Conservation (phyloP, 2,888 invertebrate genomes). For the Furcula furcula region DNA sequence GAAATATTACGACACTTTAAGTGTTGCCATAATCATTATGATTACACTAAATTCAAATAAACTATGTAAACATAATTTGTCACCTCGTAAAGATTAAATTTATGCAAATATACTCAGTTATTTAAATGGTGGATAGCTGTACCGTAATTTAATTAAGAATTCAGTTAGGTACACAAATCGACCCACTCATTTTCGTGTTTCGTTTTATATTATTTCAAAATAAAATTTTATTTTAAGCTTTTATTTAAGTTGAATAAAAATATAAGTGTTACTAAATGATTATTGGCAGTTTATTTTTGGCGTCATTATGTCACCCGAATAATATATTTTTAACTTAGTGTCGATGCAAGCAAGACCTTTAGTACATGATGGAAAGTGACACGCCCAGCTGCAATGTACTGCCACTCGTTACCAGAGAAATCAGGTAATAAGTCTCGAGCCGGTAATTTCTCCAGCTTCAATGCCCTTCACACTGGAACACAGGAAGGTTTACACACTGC, state of each 20-base stretch:
- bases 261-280: background rate
- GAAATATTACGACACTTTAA: conserved; percentile 33
- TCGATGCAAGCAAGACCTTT: too few species aligned
- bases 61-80: conserved; percentile 22
- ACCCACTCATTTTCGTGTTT: conserved; percentile 1
- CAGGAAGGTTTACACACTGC: too few species aligned
- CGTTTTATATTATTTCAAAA: background rate
- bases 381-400: too few species aligned
- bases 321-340: too few species aligned
- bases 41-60: conserved; percentile 25
- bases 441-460: too few species aligned
- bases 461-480: too few species aligned
- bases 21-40: conserved; percentile 28
- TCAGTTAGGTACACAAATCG: conserved; percentile 1
- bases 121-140: conserved; percentile 8
- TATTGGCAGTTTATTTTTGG: background rate
- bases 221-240: background rate
- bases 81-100: conserved; percentile 22
- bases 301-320: too few species aligned
- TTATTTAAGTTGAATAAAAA: too few species aligned
- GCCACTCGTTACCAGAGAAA: too few species aligned
- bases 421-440: too few species aligned
- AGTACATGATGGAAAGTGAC: too few species aligned
- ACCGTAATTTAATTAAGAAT: conserved; percentile 17
- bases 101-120: conserved; percentile 16